These are phyloP conservation scores for Lepidurus couesii DNA, from an alignment of 1,140 invertebrate species.

Conservation along the genomic window DNA sequence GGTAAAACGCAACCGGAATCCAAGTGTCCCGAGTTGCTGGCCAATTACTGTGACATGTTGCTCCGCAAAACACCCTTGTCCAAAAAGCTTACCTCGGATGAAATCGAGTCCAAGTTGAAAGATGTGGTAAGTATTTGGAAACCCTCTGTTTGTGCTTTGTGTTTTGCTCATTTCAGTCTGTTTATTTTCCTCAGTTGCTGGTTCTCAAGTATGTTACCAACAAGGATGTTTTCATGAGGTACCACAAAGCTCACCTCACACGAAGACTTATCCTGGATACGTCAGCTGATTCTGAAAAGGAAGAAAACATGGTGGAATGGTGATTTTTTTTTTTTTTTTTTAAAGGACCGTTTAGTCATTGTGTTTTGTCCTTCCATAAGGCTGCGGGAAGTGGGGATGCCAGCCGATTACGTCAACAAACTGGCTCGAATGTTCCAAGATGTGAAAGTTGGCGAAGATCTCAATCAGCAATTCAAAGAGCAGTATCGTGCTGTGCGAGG, in stretches of 20 bases:
- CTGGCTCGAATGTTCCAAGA: constrained; percentile 96
- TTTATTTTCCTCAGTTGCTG: constrained; percentile 58
- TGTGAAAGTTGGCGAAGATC: constrained; percentile 96
- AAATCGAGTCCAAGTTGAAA: constrained; percentile 87
- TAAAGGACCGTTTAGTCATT: constrained; percentile 23
- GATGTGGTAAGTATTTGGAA: constrained; percentile 65
- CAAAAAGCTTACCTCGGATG: constrained; percentile 93
- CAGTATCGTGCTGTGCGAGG: constrained; percentile 54
- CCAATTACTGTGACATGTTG: constrained; percentile 99
- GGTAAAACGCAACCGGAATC: constrained; percentile 73
- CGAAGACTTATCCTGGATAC: constrained; percentile 89
- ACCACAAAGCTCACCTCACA: constrained; percentile 97
- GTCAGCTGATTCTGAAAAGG: constrained; percentile 97
- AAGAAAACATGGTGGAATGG: constrained; percentile 99
- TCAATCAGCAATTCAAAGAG: constrained; percentile 90
- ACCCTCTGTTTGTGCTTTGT: background rate
- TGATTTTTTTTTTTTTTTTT: constrained; percentile 46
- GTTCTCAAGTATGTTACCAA: constrained; percentile 99
- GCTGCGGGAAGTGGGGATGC: constrained; percentile 93
- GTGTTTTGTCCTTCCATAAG: constrained; percentile 33
- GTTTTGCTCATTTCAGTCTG: background rate
- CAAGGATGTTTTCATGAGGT: constrained; percentile 99
- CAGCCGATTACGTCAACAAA: constrained; percentile 98
- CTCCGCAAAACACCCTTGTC: constrained; percentile 92
- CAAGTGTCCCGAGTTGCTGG: constrained; percentile 95